Conservation (phyloP, 2,888 invertebrate genomes). For the Acrocyrtus sp. region DNA sequence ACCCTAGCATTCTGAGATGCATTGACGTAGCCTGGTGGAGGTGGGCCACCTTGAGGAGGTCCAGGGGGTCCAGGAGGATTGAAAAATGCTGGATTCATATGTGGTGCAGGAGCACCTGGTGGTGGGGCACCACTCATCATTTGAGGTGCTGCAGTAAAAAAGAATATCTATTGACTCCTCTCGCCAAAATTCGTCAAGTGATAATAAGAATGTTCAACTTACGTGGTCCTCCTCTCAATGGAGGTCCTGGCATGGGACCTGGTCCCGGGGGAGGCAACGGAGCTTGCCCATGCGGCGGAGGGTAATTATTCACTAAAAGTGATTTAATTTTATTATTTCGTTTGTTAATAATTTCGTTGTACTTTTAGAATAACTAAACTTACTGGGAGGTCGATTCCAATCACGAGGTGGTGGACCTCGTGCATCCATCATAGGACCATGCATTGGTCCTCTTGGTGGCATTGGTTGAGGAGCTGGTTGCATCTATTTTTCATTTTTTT, state of each 20-base stretch:
- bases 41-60: constrained; percentile 70
- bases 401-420: constrained; percentile 73
- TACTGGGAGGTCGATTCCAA: constrained; percentile 78
- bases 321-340: constrained; percentile 2
- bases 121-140: constrained; percentile 70
- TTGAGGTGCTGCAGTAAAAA: constrained; percentile 66
- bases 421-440: constrained; percentile 62
- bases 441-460: constrained; percentile 63
- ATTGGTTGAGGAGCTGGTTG: constrained; percentile 64
- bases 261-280: constrained; percentile 71
- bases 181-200: background rate
- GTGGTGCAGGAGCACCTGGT: constrained; percentile 80
- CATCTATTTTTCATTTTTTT: no score
- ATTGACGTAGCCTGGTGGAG: constrained; percentile 68
- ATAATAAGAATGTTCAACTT: constrained; percentile 10
- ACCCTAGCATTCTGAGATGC: constrained; percentile 45
- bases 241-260: constrained; percentile 51
- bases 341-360: background rate
- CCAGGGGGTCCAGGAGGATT: constrained; percentile 72
- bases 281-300: constrained; percentile 68
- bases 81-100: constrained; percentile 97
- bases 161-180: background rate
- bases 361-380: constrained; percentile 14
- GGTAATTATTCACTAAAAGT: constrained; percentile 63
- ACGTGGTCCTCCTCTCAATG: constrained; percentile 56